Base-by-base conservation (phyloP, 2,113 vertebrate genomes). In the Pteruthius melanotis region DNA sequence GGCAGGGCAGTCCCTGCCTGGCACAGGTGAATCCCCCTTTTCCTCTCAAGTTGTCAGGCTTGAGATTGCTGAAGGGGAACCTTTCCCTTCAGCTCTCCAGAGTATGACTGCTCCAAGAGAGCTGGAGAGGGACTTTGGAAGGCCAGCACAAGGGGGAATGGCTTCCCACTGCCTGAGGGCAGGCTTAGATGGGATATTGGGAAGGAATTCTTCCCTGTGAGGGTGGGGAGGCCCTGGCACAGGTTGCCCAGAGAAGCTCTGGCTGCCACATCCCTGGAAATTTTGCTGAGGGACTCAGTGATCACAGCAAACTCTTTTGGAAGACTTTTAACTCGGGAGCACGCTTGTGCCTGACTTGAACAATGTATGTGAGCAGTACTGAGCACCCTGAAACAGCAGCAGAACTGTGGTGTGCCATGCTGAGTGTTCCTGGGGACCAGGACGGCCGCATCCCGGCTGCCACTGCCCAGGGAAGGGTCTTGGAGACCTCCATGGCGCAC, bases 391-490 rank as follows among this genome's bases (percentile, higher is more conserved):
- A 21, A 65, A 31, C 24, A 65, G 35, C 64, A 78, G 49, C 64
- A 60, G 59, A 56, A 40, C 37, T 28, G 23, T 0, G 0, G 31
- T 17, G 45, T 40, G 75, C 56, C 22, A 6, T 24, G 45, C 17
- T 0, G 0, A 39, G 33, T 2, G 30, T 30, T 68, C 44, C 8
- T 39, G 6, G 30, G 14, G 23, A 53, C 39, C 2, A 7, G 57
- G 35, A 22, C 0, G 0, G 66, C 47, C 42, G 6, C 45, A 44
- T 49, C 28, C 40, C 0, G 0, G 33, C 42, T 24, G 40, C 30
- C 22, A 30, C 44, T 3, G 23, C 23, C n/a, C 45, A 30, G 45
- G 74, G 33, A 20, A 69, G 31, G 56, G 56, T 15, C 45, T 65
- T 19, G 50, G n/a, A 53, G 39, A 17, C 20, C 19, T 13, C 22